Evolutionary conservation across 2,113 vertebrate species (phyloP), one percentile per base, ranked within the genome.

Genomic region (Chaetodon auriga): DNA sequence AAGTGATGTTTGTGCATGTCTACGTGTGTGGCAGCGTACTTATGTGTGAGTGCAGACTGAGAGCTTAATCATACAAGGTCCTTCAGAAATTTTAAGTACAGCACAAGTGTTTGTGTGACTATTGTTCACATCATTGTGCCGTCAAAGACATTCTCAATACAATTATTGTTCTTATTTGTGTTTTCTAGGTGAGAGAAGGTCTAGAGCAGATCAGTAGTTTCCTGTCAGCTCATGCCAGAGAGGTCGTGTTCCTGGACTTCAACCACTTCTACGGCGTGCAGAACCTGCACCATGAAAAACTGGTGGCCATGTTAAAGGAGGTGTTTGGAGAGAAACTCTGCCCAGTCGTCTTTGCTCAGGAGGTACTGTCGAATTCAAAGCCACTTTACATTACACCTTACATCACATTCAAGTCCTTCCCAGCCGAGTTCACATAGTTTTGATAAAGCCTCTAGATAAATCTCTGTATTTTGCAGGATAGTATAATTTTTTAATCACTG

Each of bases 261-360:
- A 99, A 99, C 91, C 98, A 99, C 92, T 99, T 99, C 92, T 99
- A 99, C 0, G 98, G 98, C 0, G 97, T 99, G 93, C 98, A 99
- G 94, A 99, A 99, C 90, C 95, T 96, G 60, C 98, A 99, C 91
- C 98, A 99, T 61, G 98, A 99, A 94, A 99, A 98, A 86, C 95
- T 99, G 90, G 97, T 99, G 81, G 95, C 97, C 87, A 99, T 99
- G 98, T 94, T 99, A 41, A 97, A 96, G 89, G 97, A 97, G n/a
- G 95, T 96, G 1, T 99, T 99, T 0, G 97, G 97, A 86, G 98
- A 97, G 81, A 97, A 97, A 90, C 98, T 98, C 93, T 99, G 98
- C 86, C 98, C 98, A 1, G 97, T 97, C 6, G 96, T 97, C 89
- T 99, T 99, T 85, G 98, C 98, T 68, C 97, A 99, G 66, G 98